phyloP scores from a whole-genome alignment of 2,888 invertebrate genomes.

The Masnerella sp. region DNA sequence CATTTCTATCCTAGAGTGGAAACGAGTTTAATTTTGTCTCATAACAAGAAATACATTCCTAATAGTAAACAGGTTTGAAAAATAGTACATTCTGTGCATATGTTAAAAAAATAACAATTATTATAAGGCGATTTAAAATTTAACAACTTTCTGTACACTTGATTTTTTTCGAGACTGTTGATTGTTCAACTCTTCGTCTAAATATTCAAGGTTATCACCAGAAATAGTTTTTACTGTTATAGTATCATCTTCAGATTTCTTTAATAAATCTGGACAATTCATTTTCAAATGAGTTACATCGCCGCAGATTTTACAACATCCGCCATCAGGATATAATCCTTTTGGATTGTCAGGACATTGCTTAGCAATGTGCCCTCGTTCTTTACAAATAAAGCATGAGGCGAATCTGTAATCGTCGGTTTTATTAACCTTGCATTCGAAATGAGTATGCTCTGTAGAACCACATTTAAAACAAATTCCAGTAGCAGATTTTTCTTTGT shows the following conservation, averaged over 20 bases:
- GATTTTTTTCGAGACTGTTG: constrained; percentile 31
- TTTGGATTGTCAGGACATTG: constrained; percentile 93
- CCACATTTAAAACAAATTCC: constrained; percentile 94
- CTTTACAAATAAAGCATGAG: constrained; percentile 91
- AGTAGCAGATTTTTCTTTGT: constrained; percentile 80
- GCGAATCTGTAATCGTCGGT: constrained; percentile 87
- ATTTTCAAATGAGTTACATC: constrained; percentile 91
- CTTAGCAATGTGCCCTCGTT: constrained; percentile 91
- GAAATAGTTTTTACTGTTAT: constrained; percentile 70
- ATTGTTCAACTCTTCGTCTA: constrained; percentile 63
- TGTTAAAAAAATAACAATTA: no score
- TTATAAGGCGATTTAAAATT: constrained; percentile 67
- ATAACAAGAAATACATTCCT: no score
- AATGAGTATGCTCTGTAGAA: constrained; percentile 90
- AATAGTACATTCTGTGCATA: no score
- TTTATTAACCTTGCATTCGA: constrained; percentile 84
- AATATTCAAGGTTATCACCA: constrained; percentile 66
- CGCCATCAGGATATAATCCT: constrained; percentile 92
- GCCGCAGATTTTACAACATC: constrained; percentile 89
- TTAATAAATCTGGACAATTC: constrained; percentile 84
- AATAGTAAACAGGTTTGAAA: no score
- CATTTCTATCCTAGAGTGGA: no score
- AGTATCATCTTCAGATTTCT: constrained; percentile 70
- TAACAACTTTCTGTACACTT: constrained; percentile 69
- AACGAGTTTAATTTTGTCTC: no score